These are phyloP conservation scores for Cossypha dichroa DNA, from an alignment of 2,797 vertebrate species.

Conservation along the genomic window DNA sequence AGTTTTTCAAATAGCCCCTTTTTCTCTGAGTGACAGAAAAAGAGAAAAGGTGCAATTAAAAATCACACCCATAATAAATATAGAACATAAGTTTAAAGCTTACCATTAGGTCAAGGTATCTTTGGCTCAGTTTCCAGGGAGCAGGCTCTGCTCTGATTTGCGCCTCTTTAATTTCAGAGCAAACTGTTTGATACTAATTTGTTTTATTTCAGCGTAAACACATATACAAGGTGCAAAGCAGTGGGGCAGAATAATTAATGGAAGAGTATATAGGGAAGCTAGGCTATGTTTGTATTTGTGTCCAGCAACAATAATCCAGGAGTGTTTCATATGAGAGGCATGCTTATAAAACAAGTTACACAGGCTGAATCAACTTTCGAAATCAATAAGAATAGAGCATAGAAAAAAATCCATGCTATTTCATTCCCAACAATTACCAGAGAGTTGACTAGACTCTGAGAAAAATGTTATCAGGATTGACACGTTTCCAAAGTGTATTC, in stretches of 20 bases:
- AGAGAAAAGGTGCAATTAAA: background rate
- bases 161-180: background rate
- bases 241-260: background rate
- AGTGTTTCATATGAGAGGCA: background rate
- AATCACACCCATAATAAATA: background rate
- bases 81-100: background rate
- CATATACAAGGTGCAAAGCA: background rate
- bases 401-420: background rate
- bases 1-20: background rate
- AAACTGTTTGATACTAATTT: background rate
- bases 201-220: background rate
- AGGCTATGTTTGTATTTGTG: background rate
- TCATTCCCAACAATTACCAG: background rate
- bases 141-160: background rate
- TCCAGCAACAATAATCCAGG: background rate
- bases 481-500: background rate
- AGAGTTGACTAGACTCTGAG: background rate
- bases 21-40: background rate
- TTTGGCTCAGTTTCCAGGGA: background rate
- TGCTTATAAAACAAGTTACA: background rate
- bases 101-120: background rate
- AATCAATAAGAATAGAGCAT: background rate
- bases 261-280: background rate
- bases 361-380: background rate
- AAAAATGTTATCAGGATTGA: conserved; percentile 9